phyloP scores from a whole-genome alignment of 2,113 vertebrate species.

The Phoxinus phoxinus region DNA sequence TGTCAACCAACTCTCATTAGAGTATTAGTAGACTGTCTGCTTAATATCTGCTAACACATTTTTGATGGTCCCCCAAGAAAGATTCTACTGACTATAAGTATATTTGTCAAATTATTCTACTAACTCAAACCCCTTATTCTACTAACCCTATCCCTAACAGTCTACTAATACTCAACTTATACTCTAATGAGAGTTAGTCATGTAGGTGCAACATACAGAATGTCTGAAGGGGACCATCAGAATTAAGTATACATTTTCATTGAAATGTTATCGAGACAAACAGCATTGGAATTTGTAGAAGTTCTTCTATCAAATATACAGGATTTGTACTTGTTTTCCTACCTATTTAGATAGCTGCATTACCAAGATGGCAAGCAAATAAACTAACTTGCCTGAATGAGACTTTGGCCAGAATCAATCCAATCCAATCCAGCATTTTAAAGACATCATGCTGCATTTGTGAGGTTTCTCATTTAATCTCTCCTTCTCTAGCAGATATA shows the following conservation, averaged over 20 bases:
- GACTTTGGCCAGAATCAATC: not conserved
- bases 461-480: slow-evolving; percentile 13
- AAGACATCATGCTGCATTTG: slow-evolving; percentile 23
- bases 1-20: too few relatives aligned
- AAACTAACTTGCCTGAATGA: not conserved
- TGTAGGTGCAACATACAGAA: too few relatives aligned
- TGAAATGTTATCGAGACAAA: not conserved
- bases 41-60: too few relatives aligned
- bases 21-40: too few relatives aligned
- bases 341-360: not conserved
- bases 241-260: not conserved
- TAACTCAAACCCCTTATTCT: too few relatives aligned
- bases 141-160: too few relatives aligned
- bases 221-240: too few relatives aligned
- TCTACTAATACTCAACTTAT: too few relatives aligned
- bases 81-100: too few relatives aligned
- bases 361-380: not conserved
- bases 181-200: too few relatives aligned
- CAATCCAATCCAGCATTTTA: slow-evolving; percentile 33
- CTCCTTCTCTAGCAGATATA: slow-evolving; percentile 21
- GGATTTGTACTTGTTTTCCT: not conserved
- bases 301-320: not conserved
- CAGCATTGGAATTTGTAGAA: not conserved
- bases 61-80: too few relatives aligned
- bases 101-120: too few relatives aligned